Conservation (phyloP, 2,113 vertebrate species). For the Platichthys stellatus region DNA sequence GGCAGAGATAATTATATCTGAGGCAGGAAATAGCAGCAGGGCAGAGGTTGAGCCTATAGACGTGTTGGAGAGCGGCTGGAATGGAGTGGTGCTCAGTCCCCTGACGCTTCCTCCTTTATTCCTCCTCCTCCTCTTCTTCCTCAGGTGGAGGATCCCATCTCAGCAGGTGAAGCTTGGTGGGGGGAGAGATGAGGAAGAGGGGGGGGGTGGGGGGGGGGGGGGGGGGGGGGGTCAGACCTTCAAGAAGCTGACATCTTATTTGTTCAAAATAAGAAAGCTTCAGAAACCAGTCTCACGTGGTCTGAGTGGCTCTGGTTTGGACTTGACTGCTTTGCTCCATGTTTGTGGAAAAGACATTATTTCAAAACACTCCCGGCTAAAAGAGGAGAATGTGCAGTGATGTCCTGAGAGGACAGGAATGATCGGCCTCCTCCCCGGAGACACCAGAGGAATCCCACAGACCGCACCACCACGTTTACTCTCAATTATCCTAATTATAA, state of each 20-base stretch:
- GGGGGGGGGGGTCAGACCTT: background rate
- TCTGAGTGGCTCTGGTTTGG: slow-evolving; percentile 33
- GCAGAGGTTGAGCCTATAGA: slow-evolving; percentile 58
- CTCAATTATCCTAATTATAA: slow-evolving; percentile 67
- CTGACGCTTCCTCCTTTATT: slow-evolving; percentile 31
- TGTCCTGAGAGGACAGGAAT: slow-evolving; percentile 18
- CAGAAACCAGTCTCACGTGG: slow-evolving; percentile 28
- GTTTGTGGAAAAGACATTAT: slow-evolving; percentile 23
- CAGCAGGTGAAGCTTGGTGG: slow-evolving; percentile 14
- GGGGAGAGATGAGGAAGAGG: no score
- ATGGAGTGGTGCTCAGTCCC: slow-evolving; percentile 46
- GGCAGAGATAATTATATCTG: slow-evolving; percentile 73
- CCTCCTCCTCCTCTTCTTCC: slow-evolving; percentile 19
- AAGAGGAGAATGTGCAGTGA: slow-evolving; percentile 32
- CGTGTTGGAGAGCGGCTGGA: slow-evolving; percentile 44
- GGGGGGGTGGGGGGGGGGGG: no score
- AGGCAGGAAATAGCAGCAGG: slow-evolving; percentile 70
- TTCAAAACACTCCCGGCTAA: background rate
- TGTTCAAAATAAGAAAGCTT: slow-evolving; percentile 31
- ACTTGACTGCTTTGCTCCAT: slow-evolving; percentile 20
- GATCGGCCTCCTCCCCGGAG: slow-evolving; percentile 45
- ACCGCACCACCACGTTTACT: slow-evolving; percentile 28
- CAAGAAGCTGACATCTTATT: slow-evolving; percentile 1
- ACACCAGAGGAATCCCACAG: slow-evolving; percentile 50
- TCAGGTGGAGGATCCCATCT: slow-evolving; percentile 12